Percentiles rank a stretch among this genome's conserved stretches.
Evolutionary conservation across 2,797 vertebrate species (phyloP).

Genomic region (Alouatta caraya): DNA sequence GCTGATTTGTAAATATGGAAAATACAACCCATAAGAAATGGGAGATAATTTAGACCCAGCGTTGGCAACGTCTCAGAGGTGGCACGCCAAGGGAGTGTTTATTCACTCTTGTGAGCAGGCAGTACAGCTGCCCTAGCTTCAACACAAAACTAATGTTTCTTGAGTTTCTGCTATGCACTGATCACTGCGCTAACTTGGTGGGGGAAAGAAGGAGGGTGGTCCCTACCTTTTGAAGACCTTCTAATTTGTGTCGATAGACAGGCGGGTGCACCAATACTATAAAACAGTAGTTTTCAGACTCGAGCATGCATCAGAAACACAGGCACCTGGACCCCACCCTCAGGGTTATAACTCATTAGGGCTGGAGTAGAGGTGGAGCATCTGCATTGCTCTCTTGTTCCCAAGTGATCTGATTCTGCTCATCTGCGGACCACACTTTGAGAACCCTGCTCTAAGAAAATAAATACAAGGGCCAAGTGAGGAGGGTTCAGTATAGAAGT

Average conservation of each 20-base stretch:
- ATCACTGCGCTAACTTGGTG: neutral
- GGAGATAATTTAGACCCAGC: neutral
- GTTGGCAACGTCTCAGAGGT: neutral
- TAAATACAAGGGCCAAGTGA: neutral
- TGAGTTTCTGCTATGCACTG: neutral
- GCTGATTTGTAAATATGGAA: slow-evolving; percentile 65
- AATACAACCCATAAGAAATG: neutral
- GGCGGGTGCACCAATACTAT: neutral
- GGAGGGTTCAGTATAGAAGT: neutral
- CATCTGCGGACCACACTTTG: neutral
- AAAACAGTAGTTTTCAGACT: neutral
- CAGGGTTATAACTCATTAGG: neutral
- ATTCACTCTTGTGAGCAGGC: neutral
- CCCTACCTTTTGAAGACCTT: neutral
- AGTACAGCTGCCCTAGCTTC: neutral
- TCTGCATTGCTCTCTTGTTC: neutral
- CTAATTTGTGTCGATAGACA: neutral
- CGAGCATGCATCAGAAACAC: rapidly evolving
- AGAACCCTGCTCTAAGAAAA: neutral
- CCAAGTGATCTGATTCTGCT: neutral
- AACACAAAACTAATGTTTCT: neutral
- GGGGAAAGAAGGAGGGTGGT: neutral
- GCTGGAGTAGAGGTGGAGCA: neutral
- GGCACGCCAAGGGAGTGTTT: neutral
- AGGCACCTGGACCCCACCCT: neutral